Base-by-base conservation (phyloP, 2,888 invertebrate genomes). In the Lithodes maja region DNA sequence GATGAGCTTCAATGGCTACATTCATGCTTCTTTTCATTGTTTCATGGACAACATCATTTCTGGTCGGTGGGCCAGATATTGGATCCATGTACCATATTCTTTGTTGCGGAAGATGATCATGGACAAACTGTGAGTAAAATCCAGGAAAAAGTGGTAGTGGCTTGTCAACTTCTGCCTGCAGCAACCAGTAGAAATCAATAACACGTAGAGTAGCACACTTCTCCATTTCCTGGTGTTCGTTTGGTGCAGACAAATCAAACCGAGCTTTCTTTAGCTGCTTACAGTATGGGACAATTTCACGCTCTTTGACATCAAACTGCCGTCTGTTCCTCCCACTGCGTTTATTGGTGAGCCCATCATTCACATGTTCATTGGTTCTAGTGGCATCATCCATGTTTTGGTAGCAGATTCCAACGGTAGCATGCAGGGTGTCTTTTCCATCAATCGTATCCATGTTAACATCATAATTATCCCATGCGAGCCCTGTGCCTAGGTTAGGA, bases 131-230 rank as follows among this genome's bases (percentile, higher is more conserved):
- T 49, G 49, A 49, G 77, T 15, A 3, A 3, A 50, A 49, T n/a
- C 80, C 53, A 80, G 80, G 5, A 80, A 33, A 80, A 80, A 55
- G 54, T 54, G n/a, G n/a, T n/a, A n/a, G n/a, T n/a, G n/a, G n/a
- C n/a, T n/a, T n/a, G n/a, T n/a, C n/a, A n/a, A n/a, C n/a, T n/a
- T n/a, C n/a, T n/a, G n/a, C n/a, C n/a, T n/a, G n/a, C n/a, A n/a
- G n/a, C n/a, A n/a, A n/a, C n/a, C n/a, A n/a, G n/a, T n/a, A n/a
- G n/a, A n/a, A n/a, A n/a, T n/a, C n/a, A n/a, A n/a, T n/a, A n/a
- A n/a, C n/a, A n/a, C n/a, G n/a, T n/a, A n/a, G n/a, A n/a, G n/a
- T n/a, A n/a, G n/a, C n/a, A n/a, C n/a, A n/a, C n/a, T n/a, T n/a
- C n/a, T n/a, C n/a, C n/a, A n/a, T n/a, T n/a, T n/a, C n/a, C n/a